A percentile compares a stretch with the other conserved stretches of the same genome.
phyloP scores from a whole-genome alignment of 2,797 vertebrate species.

The Cheirogaleus major region DNA sequence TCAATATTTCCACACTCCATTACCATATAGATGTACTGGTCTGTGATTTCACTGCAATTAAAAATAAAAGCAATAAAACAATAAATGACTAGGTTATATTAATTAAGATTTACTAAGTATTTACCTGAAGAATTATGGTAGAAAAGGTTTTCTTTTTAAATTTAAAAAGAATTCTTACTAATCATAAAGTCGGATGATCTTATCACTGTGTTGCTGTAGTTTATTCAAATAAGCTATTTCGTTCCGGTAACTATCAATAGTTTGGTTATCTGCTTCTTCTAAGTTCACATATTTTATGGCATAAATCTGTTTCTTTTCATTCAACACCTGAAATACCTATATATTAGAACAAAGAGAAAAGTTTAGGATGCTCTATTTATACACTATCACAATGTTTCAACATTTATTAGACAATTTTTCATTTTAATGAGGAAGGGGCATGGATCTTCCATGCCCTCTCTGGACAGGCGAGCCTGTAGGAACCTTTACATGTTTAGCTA shows the following conservation, averaged over 20 bases:
- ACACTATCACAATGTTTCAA: background rate
- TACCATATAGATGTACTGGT: constrained; percentile 95
- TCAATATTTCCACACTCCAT: constrained; percentile 99
- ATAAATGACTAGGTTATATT: constrained; percentile 43
- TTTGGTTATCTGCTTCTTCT: constrained; percentile 94
- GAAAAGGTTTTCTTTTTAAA: background rate
- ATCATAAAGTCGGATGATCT: constrained; percentile 96
- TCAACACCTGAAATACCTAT: constrained; percentile 97
- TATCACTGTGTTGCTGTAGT: constrained; percentile 96
- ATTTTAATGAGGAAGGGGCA: background rate
- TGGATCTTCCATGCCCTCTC: background rate
- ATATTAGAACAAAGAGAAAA: constrained; percentile 46
- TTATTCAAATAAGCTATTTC: constrained; percentile 97
- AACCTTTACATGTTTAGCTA: background rate
- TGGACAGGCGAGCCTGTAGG: background rate
- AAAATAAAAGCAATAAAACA: constrained; percentile 34
- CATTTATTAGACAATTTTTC: background rate
- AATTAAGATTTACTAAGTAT: constrained; percentile 39
- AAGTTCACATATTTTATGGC: constrained; percentile 96
- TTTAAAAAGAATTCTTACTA: constrained; percentile 89
- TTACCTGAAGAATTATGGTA: constrained; percentile 32
- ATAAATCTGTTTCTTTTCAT: constrained; percentile 94
- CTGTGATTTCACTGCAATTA: constrained; percentile 93
- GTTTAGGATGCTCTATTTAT: constrained; percentile 17
- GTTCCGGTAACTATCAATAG: constrained; percentile 96